Conservation (phyloP, 2,888 invertebrate genomes). For the Trachelus troglodyta region DNA sequence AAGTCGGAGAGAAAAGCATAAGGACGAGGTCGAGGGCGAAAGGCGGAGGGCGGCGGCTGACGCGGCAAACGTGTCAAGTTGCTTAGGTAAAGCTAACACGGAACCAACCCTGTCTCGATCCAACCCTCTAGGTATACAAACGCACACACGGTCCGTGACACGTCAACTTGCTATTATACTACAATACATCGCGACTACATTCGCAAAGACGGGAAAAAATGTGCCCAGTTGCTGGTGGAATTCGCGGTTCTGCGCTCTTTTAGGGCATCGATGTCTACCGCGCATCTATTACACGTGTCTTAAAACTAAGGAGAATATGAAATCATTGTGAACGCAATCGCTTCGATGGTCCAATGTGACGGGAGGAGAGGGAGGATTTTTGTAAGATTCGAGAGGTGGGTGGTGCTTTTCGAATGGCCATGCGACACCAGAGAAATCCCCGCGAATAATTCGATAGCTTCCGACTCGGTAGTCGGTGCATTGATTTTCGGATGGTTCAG, state of each 20-base stretch:
- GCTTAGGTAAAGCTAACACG: constrained; percentile 52
- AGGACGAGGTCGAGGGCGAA: background rate
- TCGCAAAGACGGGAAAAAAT: background rate
- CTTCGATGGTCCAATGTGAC: background rate
- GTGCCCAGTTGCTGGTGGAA: background rate
- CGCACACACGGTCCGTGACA: background rate
- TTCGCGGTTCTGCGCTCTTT: background rate
- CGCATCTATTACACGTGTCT: no score
- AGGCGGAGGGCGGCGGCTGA: background rate
- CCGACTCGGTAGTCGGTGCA: constrained; percentile 26
- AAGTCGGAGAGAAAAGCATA: background rate
- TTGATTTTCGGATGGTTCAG: constrained; percentile 35
- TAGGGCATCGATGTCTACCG: no score
- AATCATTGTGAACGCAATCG: no score
- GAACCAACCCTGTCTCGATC: background rate
- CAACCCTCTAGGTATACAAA: background rate
- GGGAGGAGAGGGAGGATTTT: background rate
- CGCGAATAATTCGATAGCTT: constrained; percentile 16
- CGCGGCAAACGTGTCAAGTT: constrained; percentile 55
- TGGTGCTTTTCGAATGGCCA: background rate
- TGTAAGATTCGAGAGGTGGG: background rate
- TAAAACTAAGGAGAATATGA: no score
- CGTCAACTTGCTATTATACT: background rate
- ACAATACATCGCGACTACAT: background rate
- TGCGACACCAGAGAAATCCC: background rate